Conservation (phyloP, 2,797 vertebrate species). For the Takifugu rubripes region DNA sequence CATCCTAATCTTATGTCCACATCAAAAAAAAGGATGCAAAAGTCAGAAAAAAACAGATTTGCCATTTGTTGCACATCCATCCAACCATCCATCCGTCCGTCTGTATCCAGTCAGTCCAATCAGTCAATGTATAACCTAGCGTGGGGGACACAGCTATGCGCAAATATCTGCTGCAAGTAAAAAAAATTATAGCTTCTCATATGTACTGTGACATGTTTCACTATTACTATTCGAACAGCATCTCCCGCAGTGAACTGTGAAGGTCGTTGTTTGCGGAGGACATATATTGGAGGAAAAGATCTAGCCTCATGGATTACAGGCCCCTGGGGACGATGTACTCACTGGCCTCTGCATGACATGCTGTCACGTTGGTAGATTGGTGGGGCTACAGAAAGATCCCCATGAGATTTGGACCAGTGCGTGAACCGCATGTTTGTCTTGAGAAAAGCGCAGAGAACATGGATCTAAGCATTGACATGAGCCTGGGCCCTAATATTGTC, state of each 20-base stretch:
- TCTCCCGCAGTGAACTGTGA: constrained; percentile 49
- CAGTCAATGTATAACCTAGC: constrained; percentile 15
- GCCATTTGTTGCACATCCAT: constrained; percentile 4
- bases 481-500: background rate
- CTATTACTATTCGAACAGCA: constrained; percentile 45
- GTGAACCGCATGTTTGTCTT: constrained; percentile 28
- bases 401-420: constrained; percentile 25
- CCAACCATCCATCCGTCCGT: no score
- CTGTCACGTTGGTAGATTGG: constrained; percentile 57
- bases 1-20: constrained; percentile 22
- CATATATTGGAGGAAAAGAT: constrained; percentile 34
- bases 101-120: constrained; percentile 15
- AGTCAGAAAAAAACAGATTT: constrained; percentile 9
- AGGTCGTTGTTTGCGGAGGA: constrained; percentile 50
- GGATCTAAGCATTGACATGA: constrained; percentile 14
- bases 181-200: constrained; percentile 19
- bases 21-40: constrained; percentile 23
- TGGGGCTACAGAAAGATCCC: constrained; percentile 32
- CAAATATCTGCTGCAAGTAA: constrained; percentile 24
- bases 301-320: constrained; percentile 55
- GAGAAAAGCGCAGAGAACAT: constrained; percentile 16
- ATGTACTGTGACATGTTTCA: constrained; percentile 23
- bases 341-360: constrained; percentile 40
- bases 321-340: constrained; percentile 39
- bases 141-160: constrained; percentile 12